phyloP scores from a whole-genome alignment of 2,888 invertebrate species.

The Trissonchulus latispiculum region DNA sequence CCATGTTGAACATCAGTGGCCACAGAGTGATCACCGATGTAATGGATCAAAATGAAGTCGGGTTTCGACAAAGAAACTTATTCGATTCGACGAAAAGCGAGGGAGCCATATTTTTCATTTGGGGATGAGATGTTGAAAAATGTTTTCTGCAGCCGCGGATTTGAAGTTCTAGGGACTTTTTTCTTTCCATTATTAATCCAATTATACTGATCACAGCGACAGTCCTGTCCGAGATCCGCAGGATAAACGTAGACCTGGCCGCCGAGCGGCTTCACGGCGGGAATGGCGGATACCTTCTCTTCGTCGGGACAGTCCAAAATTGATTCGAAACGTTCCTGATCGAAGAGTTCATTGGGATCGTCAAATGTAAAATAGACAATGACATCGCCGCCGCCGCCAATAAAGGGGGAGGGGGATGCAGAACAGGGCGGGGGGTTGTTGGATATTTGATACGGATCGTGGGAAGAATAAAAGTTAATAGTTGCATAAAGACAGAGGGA shows the following conservation, averaged over 20 bases:
- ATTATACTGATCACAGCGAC: not conserved
- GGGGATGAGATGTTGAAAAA: not conserved
- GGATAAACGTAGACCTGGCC: conserved; percentile 4
- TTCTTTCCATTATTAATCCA: not conserved
- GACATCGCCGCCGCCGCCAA: too few species aligned
- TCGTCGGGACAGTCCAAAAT: not conserved
- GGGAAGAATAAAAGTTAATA: too few species aligned
- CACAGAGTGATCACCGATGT: not conserved
- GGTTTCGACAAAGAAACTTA: too few species aligned
- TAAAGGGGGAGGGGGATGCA: too few species aligned
- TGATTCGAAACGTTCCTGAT: too few species aligned
- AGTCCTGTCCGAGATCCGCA: not conserved
- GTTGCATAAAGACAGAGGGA: too few species aligned
- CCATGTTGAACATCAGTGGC: not conserved
- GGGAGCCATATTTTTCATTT: not conserved
- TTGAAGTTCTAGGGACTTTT: not conserved
- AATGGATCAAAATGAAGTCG: not conserved
- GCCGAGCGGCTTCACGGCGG: not conserved
- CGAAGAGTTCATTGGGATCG: too few species aligned
- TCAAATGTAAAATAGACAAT: too few species aligned
- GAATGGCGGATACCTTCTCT: not conserved
- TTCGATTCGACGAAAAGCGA: not conserved
- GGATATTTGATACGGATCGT: too few species aligned
- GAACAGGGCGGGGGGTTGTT: too few species aligned
- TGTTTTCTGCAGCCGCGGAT: not conserved